A percentile compares a stretch with the other conserved stretches of the same genome.
phyloP scores from a whole-genome alignment of 2,113 vertebrate species.

The Poicephalus gulielmi region DNA sequence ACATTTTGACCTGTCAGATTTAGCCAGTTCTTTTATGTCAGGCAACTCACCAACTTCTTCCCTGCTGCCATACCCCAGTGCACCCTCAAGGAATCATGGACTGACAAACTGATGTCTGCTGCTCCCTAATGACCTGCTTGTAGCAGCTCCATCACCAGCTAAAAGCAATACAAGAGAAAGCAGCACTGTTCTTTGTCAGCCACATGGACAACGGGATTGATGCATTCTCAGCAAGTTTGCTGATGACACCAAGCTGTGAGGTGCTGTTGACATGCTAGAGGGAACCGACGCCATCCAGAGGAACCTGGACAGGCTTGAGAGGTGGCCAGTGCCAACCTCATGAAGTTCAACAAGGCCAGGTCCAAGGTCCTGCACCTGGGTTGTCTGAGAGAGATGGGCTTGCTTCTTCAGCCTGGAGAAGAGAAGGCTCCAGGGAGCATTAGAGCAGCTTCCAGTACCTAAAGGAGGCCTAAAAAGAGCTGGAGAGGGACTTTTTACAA shows the following conservation, averaged over 20 bases:
- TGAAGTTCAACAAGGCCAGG: background rate
- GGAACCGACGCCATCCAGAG: background rate
- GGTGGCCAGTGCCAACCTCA: background rate
- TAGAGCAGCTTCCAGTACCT: background rate
- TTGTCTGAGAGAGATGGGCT: background rate
- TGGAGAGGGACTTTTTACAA: background rate
- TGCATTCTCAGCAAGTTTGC: background rate
- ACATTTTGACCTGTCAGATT: fast-evolving
- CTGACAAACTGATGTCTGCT: background rate
- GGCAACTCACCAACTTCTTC: background rate
- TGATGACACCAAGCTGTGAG: background rate
- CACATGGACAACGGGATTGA: background rate
- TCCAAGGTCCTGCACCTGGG: background rate
- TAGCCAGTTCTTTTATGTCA: background rate
- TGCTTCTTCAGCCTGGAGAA: background rate
- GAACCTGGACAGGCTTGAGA: background rate
- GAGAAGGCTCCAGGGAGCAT: background rate
- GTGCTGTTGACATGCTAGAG: background rate
- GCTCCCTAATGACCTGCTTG: background rate
- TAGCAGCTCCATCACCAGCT: background rate
- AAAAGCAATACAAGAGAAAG: background rate
- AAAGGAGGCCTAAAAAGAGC: background rate
- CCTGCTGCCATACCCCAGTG: background rate
- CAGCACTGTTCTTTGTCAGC: background rate
- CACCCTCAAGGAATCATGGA: background rate